Percentiles rank a stretch among this genome's conserved stretches.
phyloP scores from a whole-genome alignment of 1,140 invertebrate species.

The Pissodes strobi region DNA sequence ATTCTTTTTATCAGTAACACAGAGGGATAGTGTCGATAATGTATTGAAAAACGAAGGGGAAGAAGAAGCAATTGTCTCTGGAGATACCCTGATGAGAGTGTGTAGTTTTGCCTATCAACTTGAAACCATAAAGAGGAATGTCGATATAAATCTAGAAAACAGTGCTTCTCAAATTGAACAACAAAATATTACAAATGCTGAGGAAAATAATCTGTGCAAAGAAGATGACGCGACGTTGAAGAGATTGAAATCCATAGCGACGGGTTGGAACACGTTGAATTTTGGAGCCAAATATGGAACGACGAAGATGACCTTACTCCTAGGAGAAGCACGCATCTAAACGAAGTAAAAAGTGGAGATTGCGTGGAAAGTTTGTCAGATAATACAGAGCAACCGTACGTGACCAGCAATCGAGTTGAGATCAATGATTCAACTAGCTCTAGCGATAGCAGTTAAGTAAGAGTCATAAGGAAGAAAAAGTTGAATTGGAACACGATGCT shows the following conservation, averaged over 20 bases:
- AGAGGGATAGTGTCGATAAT: slow-evolving; percentile 31
- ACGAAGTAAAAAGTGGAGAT: slow-evolving; percentile 1
- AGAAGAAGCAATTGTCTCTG: slow-evolving; percentile 13
- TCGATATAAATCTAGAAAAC: slow-evolving; percentile 22
- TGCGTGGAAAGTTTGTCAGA: background rate
- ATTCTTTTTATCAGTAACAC: too few species aligned
- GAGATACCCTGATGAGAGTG: slow-evolving; percentile 33
- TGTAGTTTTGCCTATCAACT: slow-evolving; percentile 34
- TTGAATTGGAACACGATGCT: too few species aligned
- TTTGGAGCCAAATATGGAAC: slow-evolving; percentile 44
- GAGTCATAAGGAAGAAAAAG: slow-evolving; percentile 19
- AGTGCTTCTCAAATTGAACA: background rate
- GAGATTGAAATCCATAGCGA: background rate
- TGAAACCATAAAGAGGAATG: slow-evolving; percentile 33
- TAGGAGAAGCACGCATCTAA: slow-evolving; percentile 15
- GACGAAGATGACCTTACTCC: slow-evolving; percentile 35
- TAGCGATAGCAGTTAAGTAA: slow-evolving; percentile 42
- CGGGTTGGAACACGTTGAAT: slow-evolving; percentile 35
- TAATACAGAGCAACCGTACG: slow-evolving; percentile 1
- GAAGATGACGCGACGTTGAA: background rate
- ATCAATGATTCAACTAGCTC: slow-evolving; percentile 43
- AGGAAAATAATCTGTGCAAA: too few species aligned
- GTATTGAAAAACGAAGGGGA: slow-evolving; percentile 23
- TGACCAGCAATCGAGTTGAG: background rate
- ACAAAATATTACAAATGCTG: too few species aligned